Percentiles rank a stretch among this genome's conserved stretches.
These are phyloP conservation scores for Trichogramma dendrolimi DNA, from an alignment of 2,888 invertebrate species.

Conservation along the genomic window DNA sequence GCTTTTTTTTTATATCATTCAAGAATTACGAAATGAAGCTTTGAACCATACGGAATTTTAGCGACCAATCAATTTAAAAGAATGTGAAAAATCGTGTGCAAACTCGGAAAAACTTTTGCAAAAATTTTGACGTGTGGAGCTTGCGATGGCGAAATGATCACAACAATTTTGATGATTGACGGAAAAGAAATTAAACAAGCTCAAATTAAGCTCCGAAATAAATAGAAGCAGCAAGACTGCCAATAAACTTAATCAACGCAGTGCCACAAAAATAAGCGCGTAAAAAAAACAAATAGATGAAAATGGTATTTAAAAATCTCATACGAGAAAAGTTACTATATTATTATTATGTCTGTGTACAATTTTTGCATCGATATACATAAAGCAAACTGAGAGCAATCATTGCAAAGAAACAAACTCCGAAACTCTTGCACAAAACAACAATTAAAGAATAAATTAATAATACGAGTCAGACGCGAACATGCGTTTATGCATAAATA, in stretches of 20 bases:
- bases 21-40: not conserved
- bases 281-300: slow-evolving; percentile 4
- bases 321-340: slow-evolving; percentile 4
- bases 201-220: no score
- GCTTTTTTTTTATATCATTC: not conserved
- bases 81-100: no score
- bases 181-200: no score
- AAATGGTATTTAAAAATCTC: not conserved
- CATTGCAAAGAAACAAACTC: slow-evolving; percentile 7
- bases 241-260: slow-evolving; percentile 17
- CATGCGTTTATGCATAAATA: slow-evolving; percentile 18
- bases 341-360: slow-evolving; percentile 8
- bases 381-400: not conserved
- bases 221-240: slow-evolving; percentile 17
- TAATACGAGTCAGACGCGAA: slow-evolving; percentile 23
- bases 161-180: no score
- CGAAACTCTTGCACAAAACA: slow-evolving; percentile 26
- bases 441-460: not conserved
- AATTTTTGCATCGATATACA: slow-evolving; percentile 1
- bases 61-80: no score
- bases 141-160: no score
- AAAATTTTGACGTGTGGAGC: no score
- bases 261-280: slow-evolving; percentile 10
- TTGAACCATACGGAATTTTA: not conserved
- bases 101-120: no score